Base-by-base conservation (phyloP, 53 echinoderm and acorn worm genomes). In the Astropecten irregularis region DNA sequence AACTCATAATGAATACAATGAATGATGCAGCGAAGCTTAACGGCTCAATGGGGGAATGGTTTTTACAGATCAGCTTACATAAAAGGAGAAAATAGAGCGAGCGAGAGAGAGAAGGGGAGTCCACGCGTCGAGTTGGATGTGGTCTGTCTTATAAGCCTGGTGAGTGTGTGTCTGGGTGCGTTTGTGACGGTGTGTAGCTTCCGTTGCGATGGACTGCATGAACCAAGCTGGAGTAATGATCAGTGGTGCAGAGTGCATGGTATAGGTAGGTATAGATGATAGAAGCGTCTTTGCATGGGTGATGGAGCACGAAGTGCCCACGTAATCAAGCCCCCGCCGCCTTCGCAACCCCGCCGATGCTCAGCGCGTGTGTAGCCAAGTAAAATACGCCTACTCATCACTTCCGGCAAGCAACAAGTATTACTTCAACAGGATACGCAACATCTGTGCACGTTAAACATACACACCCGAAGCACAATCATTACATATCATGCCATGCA, bases 331-430 rank as follows among this genome's bases (percentile, higher is more conserved):
- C 35, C 34, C 29, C 40, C 16, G 20, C 66, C 54, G 51, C 51
- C 51, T 28, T 54, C 49, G 35, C 64, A 36, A 11, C 33, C 23
- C 74, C 39, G 38, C 55, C n/a, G n/a, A n/a, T n/a, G n/a, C n/a
- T 74, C 38, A 57, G 38, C 56, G 56, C 74, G 56, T 57, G n/a
- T n/a, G n/a, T 57, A 74, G 25, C 39, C 56, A 10, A n/a, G 56
- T 74, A n/a, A 74, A 74, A 74, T 74, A 39, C 39, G 38, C 22
- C 35, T 57, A 40, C 56, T 57, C 74, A 38, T 74, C 74, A 57
- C 56, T 36, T 74, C 74, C 74, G 74, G 37, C 57, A 74, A 55
- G 74, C 74, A 74, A 74, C 74, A 74, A 74, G 74, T 74, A 56
- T 34, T 38, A 9, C n/a, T n/a, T n/a, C n/a, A n/a, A n/a, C n/a